Conservation (phyloP, 2,888 invertebrate genomes). For the Zaprionus bogoriensis region DNA sequence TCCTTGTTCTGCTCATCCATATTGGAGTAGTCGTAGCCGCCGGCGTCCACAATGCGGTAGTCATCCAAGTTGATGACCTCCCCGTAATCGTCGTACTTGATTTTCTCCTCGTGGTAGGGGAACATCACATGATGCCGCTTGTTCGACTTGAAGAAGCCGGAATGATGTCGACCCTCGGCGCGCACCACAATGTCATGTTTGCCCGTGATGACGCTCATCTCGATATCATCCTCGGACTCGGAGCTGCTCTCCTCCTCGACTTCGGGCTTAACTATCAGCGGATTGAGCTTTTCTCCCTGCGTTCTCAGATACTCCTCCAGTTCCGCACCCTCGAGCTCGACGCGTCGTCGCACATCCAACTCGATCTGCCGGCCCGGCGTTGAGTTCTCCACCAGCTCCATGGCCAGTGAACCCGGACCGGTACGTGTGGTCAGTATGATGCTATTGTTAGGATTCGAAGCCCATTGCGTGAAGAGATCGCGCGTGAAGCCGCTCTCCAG, state of each 20-base stretch:
- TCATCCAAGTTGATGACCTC: conserved; percentile 97
- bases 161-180: conserved; percentile 87
- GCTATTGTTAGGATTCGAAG: conserved; percentile 94
- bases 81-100: conserved; percentile 97
- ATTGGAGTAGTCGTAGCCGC: conserved; percentile 78
- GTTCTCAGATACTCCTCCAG: conserved; percentile 89
- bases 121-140: conserved; percentile 98
- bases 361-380: conserved; percentile 88
- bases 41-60: conserved; percentile 91
- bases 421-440: conserved; percentile 95
- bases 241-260: conserved; percentile 88
- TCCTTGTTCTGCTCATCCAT: conserved; percentile 80
- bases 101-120: conserved; percentile 95
- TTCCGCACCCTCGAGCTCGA: conserved; percentile 90
- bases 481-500: conserved; percentile 97
- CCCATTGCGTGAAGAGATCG: conserved; percentile 97
- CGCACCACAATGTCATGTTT: conserved; percentile 95
- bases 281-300: conserved; percentile 84
- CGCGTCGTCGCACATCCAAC: conserved; percentile 87
- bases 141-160: conserved; percentile 93
- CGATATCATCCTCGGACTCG: conserved; percentile 91
- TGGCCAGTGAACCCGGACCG: conserved; percentile 90
- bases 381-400: conserved; percentile 90
- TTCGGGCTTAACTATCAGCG: conserved; percentile 84
- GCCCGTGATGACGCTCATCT: conserved; percentile 92